A percentile compares a stretch with the other conserved stretches of the same genome.
These are phyloP conservation scores for Ceyx margarethae DNA, from an alignment of 2,113 vertebrate genomes.

Conservation along the genomic window DNA sequence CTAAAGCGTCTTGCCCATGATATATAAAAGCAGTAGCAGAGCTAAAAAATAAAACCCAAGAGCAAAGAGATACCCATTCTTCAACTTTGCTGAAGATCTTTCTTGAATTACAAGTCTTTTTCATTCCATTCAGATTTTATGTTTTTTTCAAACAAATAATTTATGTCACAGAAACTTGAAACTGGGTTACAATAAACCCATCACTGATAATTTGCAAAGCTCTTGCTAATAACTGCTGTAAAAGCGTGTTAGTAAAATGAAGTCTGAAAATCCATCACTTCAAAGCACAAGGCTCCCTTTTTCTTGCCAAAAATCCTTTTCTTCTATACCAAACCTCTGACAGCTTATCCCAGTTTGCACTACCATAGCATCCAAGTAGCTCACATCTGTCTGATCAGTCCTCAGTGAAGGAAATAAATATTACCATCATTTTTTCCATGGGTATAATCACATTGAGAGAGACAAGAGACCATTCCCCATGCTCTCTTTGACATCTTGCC, in stretches of 20 bases:
- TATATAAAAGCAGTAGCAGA: constrained; percentile 4
- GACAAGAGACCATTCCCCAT: background rate
- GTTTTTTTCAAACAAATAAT: background rate
- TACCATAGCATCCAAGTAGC: background rate
- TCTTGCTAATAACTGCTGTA: background rate
- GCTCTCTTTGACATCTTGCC: background rate
- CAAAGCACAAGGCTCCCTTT: background rate
- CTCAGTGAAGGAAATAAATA: background rate
- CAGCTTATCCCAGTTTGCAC: background rate
- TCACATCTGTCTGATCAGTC: background rate
- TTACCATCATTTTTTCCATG: background rate
- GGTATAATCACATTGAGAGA: background rate
- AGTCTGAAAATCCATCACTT: constrained; percentile 7
- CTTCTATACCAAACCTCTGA: background rate
- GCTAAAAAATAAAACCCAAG: background rate
- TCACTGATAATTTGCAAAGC: constrained; percentile 15
- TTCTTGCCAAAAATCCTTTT: constrained; percentile 21
- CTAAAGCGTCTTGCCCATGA: background rate
- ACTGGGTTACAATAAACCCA: constrained; percentile 1
- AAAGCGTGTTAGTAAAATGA: background rate
- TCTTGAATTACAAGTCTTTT: background rate
- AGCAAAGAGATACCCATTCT: background rate
- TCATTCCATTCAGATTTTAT: background rate
- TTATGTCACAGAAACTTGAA: background rate
- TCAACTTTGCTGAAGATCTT: background rate